These are phyloP conservation scores for Rhorus exstirpatorius DNA, from an alignment of 2,888 invertebrate genomes.

Conservation along the genomic window DNA sequence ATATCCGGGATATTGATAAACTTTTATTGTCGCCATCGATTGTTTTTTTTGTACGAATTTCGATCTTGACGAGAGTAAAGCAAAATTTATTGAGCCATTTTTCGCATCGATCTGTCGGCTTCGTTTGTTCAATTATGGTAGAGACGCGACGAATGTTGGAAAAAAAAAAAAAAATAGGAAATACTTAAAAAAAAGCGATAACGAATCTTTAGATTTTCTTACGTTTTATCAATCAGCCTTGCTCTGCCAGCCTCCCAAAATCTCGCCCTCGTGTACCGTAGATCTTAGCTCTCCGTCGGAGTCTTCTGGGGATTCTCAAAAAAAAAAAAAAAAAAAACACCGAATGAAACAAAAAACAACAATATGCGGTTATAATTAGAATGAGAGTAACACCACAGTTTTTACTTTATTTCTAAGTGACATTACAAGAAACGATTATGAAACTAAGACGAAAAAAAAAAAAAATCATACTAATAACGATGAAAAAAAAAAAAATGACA, in stretches of 20 bases:
- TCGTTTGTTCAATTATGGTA: conserved; percentile 11
- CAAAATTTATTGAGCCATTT: not conserved
- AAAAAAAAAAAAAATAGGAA: conserved; percentile 22
- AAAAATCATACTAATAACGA: conserved; percentile 59
- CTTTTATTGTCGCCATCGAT: conserved; percentile 17
- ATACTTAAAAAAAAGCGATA: conserved; percentile 28
- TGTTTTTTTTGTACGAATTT: conserved; percentile 39
- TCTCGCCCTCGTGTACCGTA: conserved; percentile 64
- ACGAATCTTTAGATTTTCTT: conserved; percentile 56
- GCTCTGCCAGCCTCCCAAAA: conserved; percentile 53
- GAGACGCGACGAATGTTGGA: conserved; percentile 16
- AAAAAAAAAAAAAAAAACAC: conserved; percentile 66
- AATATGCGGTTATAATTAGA: conserved; percentile 70
- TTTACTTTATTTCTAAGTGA: conserved; percentile 73
- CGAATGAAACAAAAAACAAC: conserved; percentile 58
- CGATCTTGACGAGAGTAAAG: conserved; percentile 19
- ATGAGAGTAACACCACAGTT: conserved; percentile 68
- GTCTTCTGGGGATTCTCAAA: conserved; percentile 53
- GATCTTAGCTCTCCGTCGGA: conserved; percentile 59
- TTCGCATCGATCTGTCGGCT: conserved; percentile 24
- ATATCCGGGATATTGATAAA: not conserved
- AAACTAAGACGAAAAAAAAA: conserved; percentile 58
- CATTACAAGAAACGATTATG: conserved; percentile 68
- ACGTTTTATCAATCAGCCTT: conserved; percentile 58
- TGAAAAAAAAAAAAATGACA: conserved; percentile 60